These are phyloP conservation scores for Brenthis hecate DNA, from an alignment of 2,888 invertebrate genomes.

Conservation along the genomic window DNA sequence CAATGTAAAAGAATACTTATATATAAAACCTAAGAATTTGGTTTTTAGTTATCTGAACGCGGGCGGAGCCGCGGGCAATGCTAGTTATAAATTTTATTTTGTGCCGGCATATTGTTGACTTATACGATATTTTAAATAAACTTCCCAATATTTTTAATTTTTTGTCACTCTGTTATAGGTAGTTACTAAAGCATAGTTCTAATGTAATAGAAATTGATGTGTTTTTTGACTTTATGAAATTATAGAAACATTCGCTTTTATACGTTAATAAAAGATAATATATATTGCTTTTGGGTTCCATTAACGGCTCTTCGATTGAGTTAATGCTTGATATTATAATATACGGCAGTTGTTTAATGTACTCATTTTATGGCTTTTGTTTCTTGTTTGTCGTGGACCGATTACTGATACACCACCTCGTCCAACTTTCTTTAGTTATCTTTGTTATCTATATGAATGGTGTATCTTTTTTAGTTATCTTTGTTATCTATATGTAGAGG, in stretches of 20 bases:
- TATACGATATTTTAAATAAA: too few relatives aligned
- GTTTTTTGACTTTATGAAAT: not conserved
- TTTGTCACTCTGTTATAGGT: too few relatives aligned
- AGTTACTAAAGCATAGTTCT: not conserved
- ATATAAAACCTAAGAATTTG: too few relatives aligned
- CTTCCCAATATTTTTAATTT: too few relatives aligned
- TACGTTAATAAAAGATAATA: conserved; percentile 28
- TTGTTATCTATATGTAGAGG: conserved; percentile 6
- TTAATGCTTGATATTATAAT: conserved; percentile 41
- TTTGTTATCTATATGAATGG: conserved; percentile 8
- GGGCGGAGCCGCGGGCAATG: too few relatives aligned
- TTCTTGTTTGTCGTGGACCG: conserved; percentile 30
- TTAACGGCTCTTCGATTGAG: conserved; percentile 37
- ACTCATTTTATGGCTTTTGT: conserved; percentile 41
- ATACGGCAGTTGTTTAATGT: conserved; percentile 41
- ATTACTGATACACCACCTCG: conserved; percentile 29
- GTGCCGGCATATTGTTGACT: too few relatives aligned
- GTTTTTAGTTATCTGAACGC: too few relatives aligned
- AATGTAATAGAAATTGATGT: not conserved
- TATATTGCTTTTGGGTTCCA: conserved; percentile 29
- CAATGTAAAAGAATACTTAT: too few relatives aligned
- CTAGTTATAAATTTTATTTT: too few relatives aligned
- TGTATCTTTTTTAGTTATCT: conserved; percentile 15
- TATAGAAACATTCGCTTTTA: conserved; percentile 6
- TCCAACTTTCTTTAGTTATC: conserved; percentile 18